Evolutionary conservation across 2,113 vertebrate species (phyloP).

Genomic region (Ceratotherium simum): DNA sequence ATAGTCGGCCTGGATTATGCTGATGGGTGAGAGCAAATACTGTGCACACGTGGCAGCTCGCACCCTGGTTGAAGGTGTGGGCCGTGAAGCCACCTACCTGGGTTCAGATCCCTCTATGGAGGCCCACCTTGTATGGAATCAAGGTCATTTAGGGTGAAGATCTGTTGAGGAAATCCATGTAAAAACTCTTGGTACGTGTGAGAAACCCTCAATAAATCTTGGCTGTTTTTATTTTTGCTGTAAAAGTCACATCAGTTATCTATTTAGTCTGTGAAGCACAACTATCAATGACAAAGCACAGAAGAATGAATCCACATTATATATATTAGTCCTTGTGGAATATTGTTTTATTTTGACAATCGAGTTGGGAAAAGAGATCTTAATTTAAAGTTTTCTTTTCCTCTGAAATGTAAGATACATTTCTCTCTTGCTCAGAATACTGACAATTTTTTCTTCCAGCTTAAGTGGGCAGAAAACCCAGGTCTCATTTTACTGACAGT

Average conservation of each 20-base stretch:
- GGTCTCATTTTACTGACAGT: not conserved
- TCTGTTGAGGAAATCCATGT: not conserved
- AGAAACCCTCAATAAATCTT: not conserved
- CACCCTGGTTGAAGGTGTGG: too few relatives aligned
- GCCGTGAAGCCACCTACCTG: too few relatives aligned
- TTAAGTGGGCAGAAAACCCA: not conserved
- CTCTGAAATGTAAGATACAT: not conserved
- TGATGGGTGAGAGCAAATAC: not conserved
- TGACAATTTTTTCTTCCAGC: not conserved
- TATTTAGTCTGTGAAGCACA: not conserved
- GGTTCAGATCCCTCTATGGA: not conserved
- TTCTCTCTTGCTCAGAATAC: not conserved
- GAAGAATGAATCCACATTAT: not conserved
- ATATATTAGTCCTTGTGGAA: too few relatives aligned
- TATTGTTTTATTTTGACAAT: not conserved
- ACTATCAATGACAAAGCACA: not conserved
- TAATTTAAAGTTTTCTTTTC: not conserved
- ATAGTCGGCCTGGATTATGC: not conserved
- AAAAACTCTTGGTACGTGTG: not conserved
- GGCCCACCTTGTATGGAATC: fast-evolving
- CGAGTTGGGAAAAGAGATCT: not conserved
- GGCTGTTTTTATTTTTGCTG: not conserved
- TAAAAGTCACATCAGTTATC: not conserved
- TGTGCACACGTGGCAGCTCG: too few relatives aligned
- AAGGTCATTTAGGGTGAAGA: fast-evolving